phyloP scores from a whole-genome alignment of 2,113 vertebrate species.

The Heterotis niloticus region DNA sequence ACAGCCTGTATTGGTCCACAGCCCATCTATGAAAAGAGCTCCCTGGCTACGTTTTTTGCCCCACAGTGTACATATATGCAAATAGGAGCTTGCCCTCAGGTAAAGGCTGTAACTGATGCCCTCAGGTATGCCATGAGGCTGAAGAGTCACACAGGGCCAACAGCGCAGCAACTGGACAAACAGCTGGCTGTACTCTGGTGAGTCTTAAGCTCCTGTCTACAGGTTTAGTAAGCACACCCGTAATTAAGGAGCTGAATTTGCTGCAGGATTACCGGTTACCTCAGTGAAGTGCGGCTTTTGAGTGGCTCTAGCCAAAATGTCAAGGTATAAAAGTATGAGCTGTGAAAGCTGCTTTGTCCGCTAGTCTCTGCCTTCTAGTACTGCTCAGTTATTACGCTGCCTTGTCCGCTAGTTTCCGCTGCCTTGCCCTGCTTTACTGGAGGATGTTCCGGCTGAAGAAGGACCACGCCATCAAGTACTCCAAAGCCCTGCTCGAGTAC shows the following conservation, averaged over 20 bases:
- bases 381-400: neutral
- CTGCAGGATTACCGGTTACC: no score
- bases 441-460: constrained; percentile 96
- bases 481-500: constrained; percentile 90
- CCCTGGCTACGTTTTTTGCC: no score
- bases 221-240: no score
- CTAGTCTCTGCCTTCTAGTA: neutral
- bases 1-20: no score
- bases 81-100: constrained; percentile 25
- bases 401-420: constrained; percentile 75
- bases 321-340: neutral
- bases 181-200: constrained; percentile 94
- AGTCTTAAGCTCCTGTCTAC: constrained; percentile 43
- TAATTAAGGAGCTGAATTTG: no score
- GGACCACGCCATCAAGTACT: constrained; percentile 93
- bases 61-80: neutral
- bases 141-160: constrained; percentile 87
- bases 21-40: no score
- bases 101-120: constrained; percentile 14
- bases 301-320: neutral
- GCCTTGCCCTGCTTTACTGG: constrained; percentile 95
- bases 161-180: constrained; percentile 85
- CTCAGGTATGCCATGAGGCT: constrained; percentile 94
- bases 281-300: neutral
- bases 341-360: neutral